Evolutionary conservation across 2,113 vertebrate genomes (phyloP).

Genomic region (Scomber scombrus): DNA sequence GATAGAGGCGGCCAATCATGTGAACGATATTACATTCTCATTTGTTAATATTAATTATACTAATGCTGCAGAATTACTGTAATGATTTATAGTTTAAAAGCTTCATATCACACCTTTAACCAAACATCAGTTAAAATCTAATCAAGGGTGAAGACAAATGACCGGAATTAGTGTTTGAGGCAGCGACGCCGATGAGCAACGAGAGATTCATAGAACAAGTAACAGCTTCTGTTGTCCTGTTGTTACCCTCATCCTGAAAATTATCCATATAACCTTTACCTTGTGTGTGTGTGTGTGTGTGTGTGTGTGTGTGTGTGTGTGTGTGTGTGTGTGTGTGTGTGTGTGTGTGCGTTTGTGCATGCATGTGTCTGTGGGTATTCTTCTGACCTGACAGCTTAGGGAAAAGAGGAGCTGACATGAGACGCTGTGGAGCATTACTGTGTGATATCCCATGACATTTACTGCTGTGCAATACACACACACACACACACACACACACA

Average conservation of each 20-base stretch:
- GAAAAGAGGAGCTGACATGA: constrained; percentile 59
- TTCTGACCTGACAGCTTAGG: constrained; percentile 52
- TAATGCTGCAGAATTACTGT: background rate
- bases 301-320: background rate
- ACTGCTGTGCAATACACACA: constrained; percentile 48
- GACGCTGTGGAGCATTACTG: constrained; percentile 65
- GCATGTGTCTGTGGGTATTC: background rate
- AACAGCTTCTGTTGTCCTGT: background rate
- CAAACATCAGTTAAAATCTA: background rate
- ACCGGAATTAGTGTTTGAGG: background rate
- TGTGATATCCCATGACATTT: constrained; percentile 73
- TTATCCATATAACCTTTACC: constrained; percentile 27
- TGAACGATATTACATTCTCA: background rate
- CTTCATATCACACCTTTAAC: background rate
- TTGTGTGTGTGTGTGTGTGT: constrained; percentile 9
- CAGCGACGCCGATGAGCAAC: constrained; percentile 13
- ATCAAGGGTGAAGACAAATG: background rate
- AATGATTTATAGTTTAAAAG: background rate
- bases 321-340: background rate
- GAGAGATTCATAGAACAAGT: background rate
- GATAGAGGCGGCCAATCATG: background rate
- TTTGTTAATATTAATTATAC: background rate
- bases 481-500: constrained; percentile 28
- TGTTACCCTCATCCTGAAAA: background rate
- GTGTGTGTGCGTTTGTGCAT: background rate